phyloP scores from a whole-genome alignment of 2,113 vertebrate species.

The Illadopsis cleaveri region DNA sequence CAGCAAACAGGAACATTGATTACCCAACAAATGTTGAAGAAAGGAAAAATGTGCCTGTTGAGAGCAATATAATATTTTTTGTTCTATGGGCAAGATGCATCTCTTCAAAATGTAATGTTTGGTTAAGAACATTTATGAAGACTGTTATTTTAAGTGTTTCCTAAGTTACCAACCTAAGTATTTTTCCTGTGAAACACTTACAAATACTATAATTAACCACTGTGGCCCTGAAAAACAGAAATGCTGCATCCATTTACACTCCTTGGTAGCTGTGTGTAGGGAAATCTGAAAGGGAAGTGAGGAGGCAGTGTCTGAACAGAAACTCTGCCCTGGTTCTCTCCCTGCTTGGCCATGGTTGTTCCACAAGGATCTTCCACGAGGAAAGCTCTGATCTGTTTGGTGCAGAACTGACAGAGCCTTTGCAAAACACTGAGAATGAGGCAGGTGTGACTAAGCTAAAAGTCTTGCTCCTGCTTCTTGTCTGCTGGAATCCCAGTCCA shows the following conservation, averaged over 20 bases:
- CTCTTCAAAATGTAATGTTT: neutral
- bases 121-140: neutral
- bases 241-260: neutral
- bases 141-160: neutral
- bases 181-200: neutral
- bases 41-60: neutral
- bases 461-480: neutral
- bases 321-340: neutral
- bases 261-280: neutral
- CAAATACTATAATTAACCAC: neutral
- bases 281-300: neutral
- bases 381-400: neutral
- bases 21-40: conserved; percentile 54
- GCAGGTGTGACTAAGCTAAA: neutral
- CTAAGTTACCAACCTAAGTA: neutral
- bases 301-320: neutral
- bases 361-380: too few species aligned
- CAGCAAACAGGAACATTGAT: conserved; percentile 69
- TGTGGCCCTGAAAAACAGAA: neutral
- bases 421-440: neutral
- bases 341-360: neutral
- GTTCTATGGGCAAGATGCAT: neutral
- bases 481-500: neutral
- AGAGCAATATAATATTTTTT: neutral
- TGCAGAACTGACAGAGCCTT: neutral